A percentile compares a stretch with the other conserved stretches of the same genome.
Conservation (phyloP, 1,140 invertebrate species). For the Conus ventricosus region DNA sequence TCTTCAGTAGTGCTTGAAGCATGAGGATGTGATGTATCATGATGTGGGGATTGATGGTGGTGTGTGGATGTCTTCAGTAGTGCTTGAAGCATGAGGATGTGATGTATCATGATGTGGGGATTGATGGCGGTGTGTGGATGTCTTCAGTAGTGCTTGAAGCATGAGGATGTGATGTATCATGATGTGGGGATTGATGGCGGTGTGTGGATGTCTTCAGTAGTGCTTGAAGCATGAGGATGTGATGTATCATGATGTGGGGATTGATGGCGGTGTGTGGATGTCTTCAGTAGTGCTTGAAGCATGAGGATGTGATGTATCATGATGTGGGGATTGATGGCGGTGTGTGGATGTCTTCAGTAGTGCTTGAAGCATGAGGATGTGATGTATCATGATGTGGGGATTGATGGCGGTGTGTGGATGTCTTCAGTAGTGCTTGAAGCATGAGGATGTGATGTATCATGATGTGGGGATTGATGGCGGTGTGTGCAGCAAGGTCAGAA, state of each 20-base stretch:
- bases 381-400: not conserved
- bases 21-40: too few relatives aligned
- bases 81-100: not conserved
- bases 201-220: not conserved
- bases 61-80: not conserved
- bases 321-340: not conserved
- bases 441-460: too few relatives aligned
- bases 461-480: not conserved
- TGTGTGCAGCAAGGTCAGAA: constrained; percentile 77
- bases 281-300: not conserved
- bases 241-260: not conserved
- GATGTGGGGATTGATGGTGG: not conserved
- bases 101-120: not conserved
- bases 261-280: not conserved
- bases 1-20: not conserved
- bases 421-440: not conserved
- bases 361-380: not conserved
- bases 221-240: not conserved
- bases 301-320: too few relatives aligned
- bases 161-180: too few relatives aligned
- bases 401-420: not conserved
- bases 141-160: not conserved
- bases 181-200: not conserved
- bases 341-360: not conserved
- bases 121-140: not conserved